Conservation (phyloP, 35 echinoderm and acorn worm species). For the Stichopus chloronotus region DNA sequence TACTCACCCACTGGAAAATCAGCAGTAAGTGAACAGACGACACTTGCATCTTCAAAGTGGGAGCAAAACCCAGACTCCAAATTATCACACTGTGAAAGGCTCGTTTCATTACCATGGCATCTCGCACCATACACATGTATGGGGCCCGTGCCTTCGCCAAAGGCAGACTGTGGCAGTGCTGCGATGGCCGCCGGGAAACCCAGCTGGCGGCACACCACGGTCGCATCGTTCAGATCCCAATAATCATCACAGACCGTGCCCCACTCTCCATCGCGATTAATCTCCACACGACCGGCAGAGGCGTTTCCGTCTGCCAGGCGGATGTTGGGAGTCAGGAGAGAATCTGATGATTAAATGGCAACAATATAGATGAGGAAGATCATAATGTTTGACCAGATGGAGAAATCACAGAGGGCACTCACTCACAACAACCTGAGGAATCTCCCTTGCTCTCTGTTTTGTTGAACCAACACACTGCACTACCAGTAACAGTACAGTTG, state of each 20-base stretch:
- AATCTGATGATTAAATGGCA: no score
- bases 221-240: constrained; percentile 55
- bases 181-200: constrained; percentile 22
- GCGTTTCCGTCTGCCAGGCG: constrained; percentile 52
- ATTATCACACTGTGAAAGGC: not conserved
- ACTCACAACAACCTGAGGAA: no score
- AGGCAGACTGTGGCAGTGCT: not conserved
- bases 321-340: not conserved
- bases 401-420: no score
- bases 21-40: not conserved
- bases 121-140: constrained; percentile 16
- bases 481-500: no score
- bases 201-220: constrained; percentile 59
- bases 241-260: constrained; percentile 49
- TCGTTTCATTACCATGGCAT: constrained; percentile 39
- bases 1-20: no score
- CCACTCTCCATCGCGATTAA: constrained; percentile 50
- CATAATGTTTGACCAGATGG: not conserved
- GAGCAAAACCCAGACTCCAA: not conserved
- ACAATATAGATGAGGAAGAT: no score
- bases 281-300: constrained; percentile 57
- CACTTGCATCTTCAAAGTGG: not conserved
- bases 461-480: no score
- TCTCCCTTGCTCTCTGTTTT: no score
- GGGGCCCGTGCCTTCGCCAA: not conserved